Base-by-base conservation (phyloP, 2,113 vertebrate genomes). In the Alligator sinensis region DNA sequence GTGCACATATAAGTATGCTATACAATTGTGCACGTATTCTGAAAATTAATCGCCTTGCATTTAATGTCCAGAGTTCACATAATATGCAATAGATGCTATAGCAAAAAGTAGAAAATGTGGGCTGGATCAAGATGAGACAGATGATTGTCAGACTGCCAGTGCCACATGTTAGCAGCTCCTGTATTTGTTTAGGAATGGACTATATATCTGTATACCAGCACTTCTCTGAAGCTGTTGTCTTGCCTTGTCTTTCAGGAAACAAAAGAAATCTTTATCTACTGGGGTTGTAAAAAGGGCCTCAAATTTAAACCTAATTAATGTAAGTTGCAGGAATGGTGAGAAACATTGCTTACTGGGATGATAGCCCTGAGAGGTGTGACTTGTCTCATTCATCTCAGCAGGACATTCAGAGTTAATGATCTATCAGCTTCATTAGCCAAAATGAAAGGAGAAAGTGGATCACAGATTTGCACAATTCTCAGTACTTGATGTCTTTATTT, bases 401-500 rank as follows among this genome's bases (percentile, higher is more conserved):
- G 83, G 5, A 12, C 54, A 93, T 83, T 83, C 38, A 82, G 55
- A 75, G 84, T 17, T 24, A 34, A 19, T 74, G 12, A 74, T 80
- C 47, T 75, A 90, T 84, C 21, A 74, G 22, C 81, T 54, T 63
- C 81, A 79, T 13, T 87, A 55, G 28, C 75, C 87, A 78, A 95
- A 85, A 90, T 16, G 30, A 82, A 87, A 89, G 87, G 60, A 28
- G 9, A 54, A 24, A 25, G 6, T 21, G 47, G 85, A 12, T 74
- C 28, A 54, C 63, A 93, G 66, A 14, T 13, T 25, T 81, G 28
- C 60, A 87, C 11, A 28, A 4, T 66, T 11, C 24, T 22, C 16
- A 38, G 1, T 81, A 30, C 55, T 11, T 47, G 85, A 74, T 25
- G 10, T 55, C 84, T 94, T 86, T 90, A 54, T 90, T 90, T 95